These are phyloP conservation scores for Euzetes globulus DNA, from an alignment of 2,888 invertebrate species.

Conservation along the genomic window DNA sequence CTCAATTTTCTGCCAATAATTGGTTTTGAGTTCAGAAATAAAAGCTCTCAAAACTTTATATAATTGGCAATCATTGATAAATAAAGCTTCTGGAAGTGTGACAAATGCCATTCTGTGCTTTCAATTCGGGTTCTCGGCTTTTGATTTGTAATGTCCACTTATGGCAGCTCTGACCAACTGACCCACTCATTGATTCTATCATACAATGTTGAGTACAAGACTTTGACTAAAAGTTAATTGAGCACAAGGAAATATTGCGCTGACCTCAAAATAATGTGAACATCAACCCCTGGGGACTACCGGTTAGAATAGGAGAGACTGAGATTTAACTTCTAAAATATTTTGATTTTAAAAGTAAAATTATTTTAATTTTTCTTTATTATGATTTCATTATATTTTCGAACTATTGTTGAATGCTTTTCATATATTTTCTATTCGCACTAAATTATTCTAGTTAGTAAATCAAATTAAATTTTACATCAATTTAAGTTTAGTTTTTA, in stretches of 20 bases:
- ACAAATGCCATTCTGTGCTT: not conserved
- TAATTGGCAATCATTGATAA: no score
- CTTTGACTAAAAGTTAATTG: not conserved
- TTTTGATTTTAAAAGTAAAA: no score
- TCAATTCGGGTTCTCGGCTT: not conserved
- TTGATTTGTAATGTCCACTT: not conserved
- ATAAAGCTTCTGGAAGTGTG: not conserved
- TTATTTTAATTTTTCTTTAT: not conserved
- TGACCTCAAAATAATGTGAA: constrained; percentile 24
- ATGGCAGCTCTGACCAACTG: not conserved
- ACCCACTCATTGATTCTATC: not conserved
- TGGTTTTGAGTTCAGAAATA: no score
- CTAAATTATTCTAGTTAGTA: no score
- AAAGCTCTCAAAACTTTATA: no score
- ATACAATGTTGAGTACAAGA: not conserved
- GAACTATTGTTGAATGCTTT: no score
- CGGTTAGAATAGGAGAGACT: constrained; percentile 9
- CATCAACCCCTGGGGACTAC: constrained; percentile 31
- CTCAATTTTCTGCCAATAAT: no score
- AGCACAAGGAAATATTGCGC: constrained; percentile 23
- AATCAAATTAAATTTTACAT: no score
- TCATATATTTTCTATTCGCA: no score
- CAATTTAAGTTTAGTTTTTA: no score
- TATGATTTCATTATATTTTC: not conserved
- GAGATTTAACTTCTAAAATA: not conserved